Evolutionary conservation across 2,113 vertebrate species (phyloP), one percentile per base, ranked within the genome.

Genomic region (Meleagris gallopavo): DNA sequence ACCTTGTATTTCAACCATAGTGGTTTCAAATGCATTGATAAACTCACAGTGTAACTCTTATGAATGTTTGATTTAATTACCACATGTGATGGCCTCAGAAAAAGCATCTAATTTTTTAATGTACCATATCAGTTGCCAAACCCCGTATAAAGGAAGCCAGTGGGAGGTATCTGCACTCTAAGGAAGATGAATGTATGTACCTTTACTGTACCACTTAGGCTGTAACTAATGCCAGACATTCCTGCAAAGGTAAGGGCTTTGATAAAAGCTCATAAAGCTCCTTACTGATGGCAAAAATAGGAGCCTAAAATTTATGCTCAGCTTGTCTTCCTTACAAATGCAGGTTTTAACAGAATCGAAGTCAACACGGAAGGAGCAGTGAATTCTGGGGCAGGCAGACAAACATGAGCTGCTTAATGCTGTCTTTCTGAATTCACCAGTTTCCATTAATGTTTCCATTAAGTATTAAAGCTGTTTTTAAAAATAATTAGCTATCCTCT

Each of bases 41-140:
- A 43, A 1, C 46, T 41, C 14, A 1, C 19, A 20, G 45, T 74
- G 67, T 64, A 52, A 71, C 25, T 41, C 29, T 32, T 52, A 17
- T 2, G 30, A 0, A 1, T 67, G 30, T 79, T 94, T 89, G 52
- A 75, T 86, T 86, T 89, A 92, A 95, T 86, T 90, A 72, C 36
- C 81, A 18, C 48, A 29, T 34, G n/a, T 40, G 40, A 82, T 27
- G 88, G 22, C 65, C 55, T 75, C 27, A 45, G 64, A 54, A 64
- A 61, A 91, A 58, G 22, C 6, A 50, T 69, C 65, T 80, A 17
- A 58, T 92, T 83, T 91, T 88, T 86, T 77, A 74, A 81, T 86
- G 76, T 74, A 41, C 50, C 50, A 1, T 88, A 50, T 78, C 10
- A 1, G 38, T 65, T 86, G 46, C 61, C 90, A 90, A 95, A 61